These are phyloP conservation scores for Tribolium castaneum DNA, from an alignment of 1,140 invertebrate genomes.

Conservation along the genomic window DNA sequence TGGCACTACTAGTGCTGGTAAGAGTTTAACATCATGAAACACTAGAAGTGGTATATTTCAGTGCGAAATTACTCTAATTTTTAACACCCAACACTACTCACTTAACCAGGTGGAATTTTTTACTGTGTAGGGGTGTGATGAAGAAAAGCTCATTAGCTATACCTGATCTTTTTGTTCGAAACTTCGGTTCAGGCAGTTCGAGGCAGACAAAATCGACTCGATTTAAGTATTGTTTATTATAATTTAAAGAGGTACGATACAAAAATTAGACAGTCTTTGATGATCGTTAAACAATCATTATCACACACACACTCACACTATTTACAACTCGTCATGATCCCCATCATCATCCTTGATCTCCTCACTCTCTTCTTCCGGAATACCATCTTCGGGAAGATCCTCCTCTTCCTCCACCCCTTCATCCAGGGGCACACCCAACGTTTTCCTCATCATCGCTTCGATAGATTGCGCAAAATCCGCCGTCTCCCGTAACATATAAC, in stretches of 20 bases:
- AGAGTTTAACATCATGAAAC: too few relatives aligned
- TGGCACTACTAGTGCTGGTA: too few relatives aligned
- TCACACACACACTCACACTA: conserved; percentile 35
- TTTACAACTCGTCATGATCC: conserved; percentile 66
- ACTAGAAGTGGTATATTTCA: too few relatives aligned
- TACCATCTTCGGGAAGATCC: conserved; percentile 65
- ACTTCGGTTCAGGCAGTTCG: too few relatives aligned
- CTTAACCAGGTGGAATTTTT: too few relatives aligned
- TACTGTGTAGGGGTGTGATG: too few relatives aligned
- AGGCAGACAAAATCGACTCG: too few relatives aligned
- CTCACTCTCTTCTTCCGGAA: conserved; percentile 58
- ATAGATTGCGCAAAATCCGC: conserved; percentile 87
- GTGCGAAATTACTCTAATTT: too few relatives aligned
- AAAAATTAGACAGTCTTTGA: conserved; percentile 46
- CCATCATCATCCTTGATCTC: conserved; percentile 62
- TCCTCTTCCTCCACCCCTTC: conserved; percentile 74
- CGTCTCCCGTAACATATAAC: conserved; percentile 89
- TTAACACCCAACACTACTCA: too few relatives aligned
- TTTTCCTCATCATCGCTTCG: conserved; percentile 86
- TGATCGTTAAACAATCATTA: conserved; percentile 23
- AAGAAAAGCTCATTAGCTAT: too few relatives aligned
- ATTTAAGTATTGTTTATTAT: conserved; percentile 5
- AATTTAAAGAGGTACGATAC: conserved; percentile 36
- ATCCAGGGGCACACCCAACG: conserved; percentile 83
- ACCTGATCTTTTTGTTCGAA: too few relatives aligned